Evolutionary conservation across 2,888 invertebrate species (phyloP), one percentile per base, ranked within the genome.

Genomic region (Pseudococcus longispinus): DNA sequence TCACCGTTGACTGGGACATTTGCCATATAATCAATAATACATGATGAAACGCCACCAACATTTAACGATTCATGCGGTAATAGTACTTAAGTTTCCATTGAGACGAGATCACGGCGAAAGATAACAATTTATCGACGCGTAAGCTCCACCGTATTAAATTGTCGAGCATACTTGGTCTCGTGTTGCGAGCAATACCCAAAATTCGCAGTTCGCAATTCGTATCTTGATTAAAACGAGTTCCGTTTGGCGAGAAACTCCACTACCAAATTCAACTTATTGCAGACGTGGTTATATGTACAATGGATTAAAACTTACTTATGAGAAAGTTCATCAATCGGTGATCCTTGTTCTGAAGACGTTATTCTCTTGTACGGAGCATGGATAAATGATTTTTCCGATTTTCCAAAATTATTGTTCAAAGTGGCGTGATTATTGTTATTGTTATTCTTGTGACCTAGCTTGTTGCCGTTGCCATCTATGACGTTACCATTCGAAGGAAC

Each of bases 401-500:
- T 86, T 46, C 77, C 74, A 55, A 86, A 86, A 80, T 51, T 86
- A 86, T 86, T 86, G 77, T 80, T 80, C 20, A 80, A 70, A 77
- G 44, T 86, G 20, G 77, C 46, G 32, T 32, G 70, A 32, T 51
- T 51, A 74, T 77, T 85, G 74, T 86, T 86, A 74, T 86, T 86
- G 51, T 86, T 86, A 74, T 86, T 86, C 46, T 86, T 86, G 32
- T 86, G 86, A 13, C 86, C 88, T n/a, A 89, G 83, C 85, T 89
- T 88, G 88, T 89, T 89, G 77, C 88, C 88, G 88, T 89, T 89
- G 88, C 88, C 88, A 87, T 89, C 88, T 74, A 88, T 86, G 77
- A 85, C 77, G 23, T 42, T 83, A 46, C 77, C 86, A 32, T 86
- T 86, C 55, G 86, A 80, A 23, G 86, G 77, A 23, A 86, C 44